Evolutionary conservation across 2,888 invertebrate genomes (phyloP).

Genomic region (Drosophila demipolita): DNA sequence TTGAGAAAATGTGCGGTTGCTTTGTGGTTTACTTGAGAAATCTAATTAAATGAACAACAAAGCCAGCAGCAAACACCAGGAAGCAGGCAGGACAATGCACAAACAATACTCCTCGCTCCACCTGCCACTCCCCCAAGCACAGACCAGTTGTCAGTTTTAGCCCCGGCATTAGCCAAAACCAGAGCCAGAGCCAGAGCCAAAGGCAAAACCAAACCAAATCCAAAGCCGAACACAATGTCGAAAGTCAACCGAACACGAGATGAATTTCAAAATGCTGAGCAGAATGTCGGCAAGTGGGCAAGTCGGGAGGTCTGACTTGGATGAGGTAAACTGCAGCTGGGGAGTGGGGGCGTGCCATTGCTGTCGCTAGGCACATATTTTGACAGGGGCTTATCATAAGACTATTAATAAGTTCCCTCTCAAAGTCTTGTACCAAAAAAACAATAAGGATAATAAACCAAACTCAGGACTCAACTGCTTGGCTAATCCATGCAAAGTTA

Average conservation of each 20-base stretch:
- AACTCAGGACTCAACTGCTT: neutral
- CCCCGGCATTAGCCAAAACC: constrained; percentile 2
- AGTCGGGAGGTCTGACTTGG: neutral
- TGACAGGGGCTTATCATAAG: constrained; percentile 40
- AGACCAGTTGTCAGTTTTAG: neutral
- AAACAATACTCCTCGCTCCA: neutral
- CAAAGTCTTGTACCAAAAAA: constrained; percentile 3
- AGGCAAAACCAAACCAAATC: constrained; percentile 12
- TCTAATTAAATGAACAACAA: constrained; percentile 80
- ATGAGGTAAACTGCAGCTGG: neutral
- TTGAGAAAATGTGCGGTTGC: constrained; percentile 79
- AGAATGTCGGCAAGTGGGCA: too few relatives aligned
- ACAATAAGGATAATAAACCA: neutral
- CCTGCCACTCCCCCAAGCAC: neutral
- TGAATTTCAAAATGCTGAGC: neutral
- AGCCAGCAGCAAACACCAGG: constrained; percentile 23
- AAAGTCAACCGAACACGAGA: constrained; percentile 32
- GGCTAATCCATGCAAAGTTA: constrained; percentile 11
- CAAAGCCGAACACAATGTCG: constrained; percentile 20
- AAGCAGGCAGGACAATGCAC: constrained; percentile 47
- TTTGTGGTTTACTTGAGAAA: constrained; percentile 77
- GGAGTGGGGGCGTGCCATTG: neutral
- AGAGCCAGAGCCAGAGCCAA: constrained; percentile 4
- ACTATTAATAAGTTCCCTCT: constrained; percentile 42
- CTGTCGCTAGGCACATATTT: constrained; percentile 4